Conservation (phyloP, 35 echinoderm and acorn worm genomes). For the Acanthaster planci region DNA sequence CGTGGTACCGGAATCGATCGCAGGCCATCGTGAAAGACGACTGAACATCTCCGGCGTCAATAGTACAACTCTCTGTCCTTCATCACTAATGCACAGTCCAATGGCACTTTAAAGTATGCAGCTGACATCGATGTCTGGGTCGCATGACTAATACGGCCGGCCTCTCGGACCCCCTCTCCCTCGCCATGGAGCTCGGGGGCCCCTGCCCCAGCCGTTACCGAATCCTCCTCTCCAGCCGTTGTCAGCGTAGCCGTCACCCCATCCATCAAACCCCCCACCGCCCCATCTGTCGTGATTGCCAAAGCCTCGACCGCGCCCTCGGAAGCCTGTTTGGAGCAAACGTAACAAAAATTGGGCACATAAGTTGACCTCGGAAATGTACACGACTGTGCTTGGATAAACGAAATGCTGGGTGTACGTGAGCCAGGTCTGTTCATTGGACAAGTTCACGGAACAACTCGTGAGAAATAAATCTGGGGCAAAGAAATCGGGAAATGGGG, state of each 20-base stretch:
- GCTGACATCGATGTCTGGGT: no score
- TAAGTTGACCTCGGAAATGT: background rate
- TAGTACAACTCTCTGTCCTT: no score
- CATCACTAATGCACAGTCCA: no score
- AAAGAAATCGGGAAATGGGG: background rate
- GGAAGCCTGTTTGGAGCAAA: background rate
- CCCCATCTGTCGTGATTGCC: background rate
- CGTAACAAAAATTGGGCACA: background rate
- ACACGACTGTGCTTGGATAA: background rate
- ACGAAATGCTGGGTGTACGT: background rate
- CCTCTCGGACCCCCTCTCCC: background rate
- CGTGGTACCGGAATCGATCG: no score
- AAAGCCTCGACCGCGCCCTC: constrained; percentile 4
- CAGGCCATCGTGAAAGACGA: no score
- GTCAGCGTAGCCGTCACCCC: background rate
- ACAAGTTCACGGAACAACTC: background rate
- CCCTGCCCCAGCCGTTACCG: background rate
- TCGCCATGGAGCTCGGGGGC: background rate
- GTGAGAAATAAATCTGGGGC: background rate
- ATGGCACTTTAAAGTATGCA: no score
- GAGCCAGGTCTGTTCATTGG: background rate
- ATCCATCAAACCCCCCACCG: background rate
- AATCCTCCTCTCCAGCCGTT: background rate
- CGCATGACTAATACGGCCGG: background rate
- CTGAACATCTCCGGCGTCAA: no score